phyloP scores from a whole-genome alignment of 2,797 vertebrate genomes.

The Hypotaenidia philippensis region DNA sequence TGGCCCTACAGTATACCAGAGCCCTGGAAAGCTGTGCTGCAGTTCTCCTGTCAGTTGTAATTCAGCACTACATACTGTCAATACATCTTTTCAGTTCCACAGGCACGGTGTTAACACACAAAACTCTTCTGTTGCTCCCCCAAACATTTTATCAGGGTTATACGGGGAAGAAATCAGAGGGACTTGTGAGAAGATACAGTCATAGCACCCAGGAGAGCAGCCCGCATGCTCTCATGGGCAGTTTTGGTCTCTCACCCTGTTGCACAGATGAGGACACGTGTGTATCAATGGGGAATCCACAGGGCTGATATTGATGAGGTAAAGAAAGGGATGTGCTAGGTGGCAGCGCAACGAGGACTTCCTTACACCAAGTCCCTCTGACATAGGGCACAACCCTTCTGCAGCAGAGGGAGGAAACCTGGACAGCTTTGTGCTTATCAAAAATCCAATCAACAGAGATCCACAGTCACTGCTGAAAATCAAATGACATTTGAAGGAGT shows the following conservation, averaged over 20 bases:
- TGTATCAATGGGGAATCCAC: accelerated
- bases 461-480: neutral
- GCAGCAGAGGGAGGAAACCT: neutral
- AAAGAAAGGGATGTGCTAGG: neutral
- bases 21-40: accelerated
- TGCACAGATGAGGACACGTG: accelerated
- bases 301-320: accelerated
- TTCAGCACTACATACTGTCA: neutral
- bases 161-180: accelerated
- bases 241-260: accelerated
- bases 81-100: neutral
- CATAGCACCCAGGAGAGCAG: accelerated
- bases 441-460: neutral
- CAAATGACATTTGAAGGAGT: neutral
- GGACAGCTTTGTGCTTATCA: accelerated
- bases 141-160: neutral
- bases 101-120: accelerated
- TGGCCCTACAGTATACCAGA: neutral
- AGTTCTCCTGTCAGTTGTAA: accelerated
- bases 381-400: neutral
- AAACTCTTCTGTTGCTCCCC: neutral
- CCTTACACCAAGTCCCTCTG: neutral
- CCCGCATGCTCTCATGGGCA: accelerated
- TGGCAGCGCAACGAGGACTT: neutral
- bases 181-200: neutral